A percentile compares a stretch with the other conserved stretches of the same genome.
Evolutionary conservation across 2,888 invertebrate species (phyloP).

Genomic region (Orthonevra nobilis): DNA sequence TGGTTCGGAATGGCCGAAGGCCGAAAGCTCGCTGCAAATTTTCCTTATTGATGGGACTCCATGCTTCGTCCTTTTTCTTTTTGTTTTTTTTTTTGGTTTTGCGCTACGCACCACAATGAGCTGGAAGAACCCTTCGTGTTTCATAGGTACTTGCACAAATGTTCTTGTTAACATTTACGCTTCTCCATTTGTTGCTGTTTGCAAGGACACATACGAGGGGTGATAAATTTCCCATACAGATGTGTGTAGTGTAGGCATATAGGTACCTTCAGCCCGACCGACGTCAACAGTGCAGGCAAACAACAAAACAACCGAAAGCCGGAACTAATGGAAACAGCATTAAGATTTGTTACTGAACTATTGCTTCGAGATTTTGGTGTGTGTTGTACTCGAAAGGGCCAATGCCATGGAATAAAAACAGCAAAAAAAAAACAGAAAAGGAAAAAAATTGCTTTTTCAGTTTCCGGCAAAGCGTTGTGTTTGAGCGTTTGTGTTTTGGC

Average conservation of each 20-base stretch:
- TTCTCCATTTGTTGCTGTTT: conserved; percentile 37
- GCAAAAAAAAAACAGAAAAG: not conserved
- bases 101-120: too few species aligned
- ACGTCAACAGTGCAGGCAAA: conserved; percentile 28
- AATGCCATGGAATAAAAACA: not conserved
- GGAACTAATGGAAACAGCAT: conserved; percentile 52
- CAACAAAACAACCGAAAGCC: conserved; percentile 19
- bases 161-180: conserved; percentile 50
- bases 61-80: too few species aligned
- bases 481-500: conserved; percentile 14
- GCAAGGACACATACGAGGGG: conserved; percentile 19
- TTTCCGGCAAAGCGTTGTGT: conserved; percentile 9
- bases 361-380: conserved; percentile 24
- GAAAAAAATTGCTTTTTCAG: not conserved
- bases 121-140: too few species aligned
- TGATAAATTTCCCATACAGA: conserved; percentile 49
- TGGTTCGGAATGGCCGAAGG: too few species aligned
- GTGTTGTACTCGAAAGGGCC: not conserved
- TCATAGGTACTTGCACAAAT: conserved; percentile 35
- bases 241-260: too few species aligned
- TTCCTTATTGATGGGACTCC: conserved; percentile 37
- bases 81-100: too few species aligned
- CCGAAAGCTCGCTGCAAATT: conserved; percentile 3
- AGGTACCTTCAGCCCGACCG: conserved; percentile 9
- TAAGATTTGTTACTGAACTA: conserved; percentile 58